A percentile compares a stretch with the other conserved stretches of the same genome.
Conservation (phyloP, 1,140 invertebrate species). For the Globodera rostochiensis region DNA sequence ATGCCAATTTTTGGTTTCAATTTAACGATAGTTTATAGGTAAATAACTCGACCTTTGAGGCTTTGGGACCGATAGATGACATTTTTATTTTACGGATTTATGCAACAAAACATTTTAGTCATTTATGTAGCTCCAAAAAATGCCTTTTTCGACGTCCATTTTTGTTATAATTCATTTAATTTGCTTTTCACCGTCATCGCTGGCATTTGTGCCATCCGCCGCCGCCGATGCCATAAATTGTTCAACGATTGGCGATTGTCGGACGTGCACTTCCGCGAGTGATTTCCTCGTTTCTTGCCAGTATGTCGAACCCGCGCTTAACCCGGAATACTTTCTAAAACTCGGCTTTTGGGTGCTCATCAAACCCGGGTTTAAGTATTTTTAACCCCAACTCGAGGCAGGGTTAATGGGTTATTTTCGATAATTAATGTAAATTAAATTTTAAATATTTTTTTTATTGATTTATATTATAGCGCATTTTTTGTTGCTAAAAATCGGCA, state of each 20-base stretch:
- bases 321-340: no score
- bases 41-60: no score
- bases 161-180: not conserved
- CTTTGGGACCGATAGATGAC: no score
- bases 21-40: no score
- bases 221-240: conserved; percentile 26
- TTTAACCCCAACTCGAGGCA: no score
- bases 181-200: not conserved
- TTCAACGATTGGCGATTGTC: conserved; percentile 34
- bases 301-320: conserved; percentile 15
- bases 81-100: no score
- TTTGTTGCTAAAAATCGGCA: not conserved
- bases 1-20: no score
- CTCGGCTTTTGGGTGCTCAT: no score
- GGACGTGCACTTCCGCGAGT: conserved; percentile 35
- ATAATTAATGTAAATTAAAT: no score
- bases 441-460: conserved; percentile 45
- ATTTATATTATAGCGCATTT: conserved; percentile 4
- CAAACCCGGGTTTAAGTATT: no score
- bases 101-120: not conserved
- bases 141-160: not conserved
- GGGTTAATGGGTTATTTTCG: no score
- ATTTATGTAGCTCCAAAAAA: not conserved
- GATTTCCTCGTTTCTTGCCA: conserved; percentile 43
- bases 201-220: not conserved